A percentile compares a stretch with the other conserved stretches of the same genome.
Evolutionary conservation across 1,140 invertebrate genomes (phyloP).

Genomic region (Limonius californicus): DNA sequence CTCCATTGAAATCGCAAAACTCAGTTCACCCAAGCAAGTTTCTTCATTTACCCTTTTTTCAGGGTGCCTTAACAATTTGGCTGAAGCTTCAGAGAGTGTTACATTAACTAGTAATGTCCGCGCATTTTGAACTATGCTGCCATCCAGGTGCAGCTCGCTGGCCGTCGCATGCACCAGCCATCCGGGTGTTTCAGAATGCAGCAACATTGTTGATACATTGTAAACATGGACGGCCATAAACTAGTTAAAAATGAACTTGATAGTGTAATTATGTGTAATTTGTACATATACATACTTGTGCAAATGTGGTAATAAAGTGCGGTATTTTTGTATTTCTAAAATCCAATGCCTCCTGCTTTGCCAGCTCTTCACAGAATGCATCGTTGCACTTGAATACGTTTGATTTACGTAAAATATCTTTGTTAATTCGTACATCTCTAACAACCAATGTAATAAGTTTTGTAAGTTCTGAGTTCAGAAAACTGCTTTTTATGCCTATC

Average conservation of each 20-base stretch:
- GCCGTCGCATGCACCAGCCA: conserved; percentile 74
- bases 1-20: conserved; percentile 69
- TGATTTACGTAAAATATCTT: conserved; percentile 60
- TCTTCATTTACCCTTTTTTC: conserved; percentile 42
- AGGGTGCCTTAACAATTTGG: conserved; percentile 50
- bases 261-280: not conserved
- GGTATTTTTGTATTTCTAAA: conserved; percentile 72
- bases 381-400: conserved; percentile 41
- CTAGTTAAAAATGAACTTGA: conserved; percentile 45
- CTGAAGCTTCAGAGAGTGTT: conserved; percentile 55
- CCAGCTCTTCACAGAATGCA: conserved; percentile 18
- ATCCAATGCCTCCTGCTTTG: conserved; percentile 53
- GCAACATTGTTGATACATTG: conserved; percentile 72
- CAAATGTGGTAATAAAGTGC: conserved; percentile 73
- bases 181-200: conserved; percentile 60
- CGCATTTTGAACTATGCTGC: conserved; percentile 67
- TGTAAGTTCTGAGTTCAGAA: conserved; percentile 84
- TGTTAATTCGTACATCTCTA: conserved; percentile 78
- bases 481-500: conserved; percentile 81
- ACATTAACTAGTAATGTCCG: conserved; percentile 69
- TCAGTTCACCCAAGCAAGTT: conserved; percentile 64
- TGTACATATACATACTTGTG: conserved; percentile 57
- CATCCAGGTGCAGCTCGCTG: conserved; percentile 73
- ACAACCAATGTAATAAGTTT: conserved; percentile 83
- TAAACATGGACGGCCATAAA: conserved; percentile 84